phyloP scores from a whole-genome alignment of 2,113 vertebrate species.

The Psilopsiagon aymara region DNA sequence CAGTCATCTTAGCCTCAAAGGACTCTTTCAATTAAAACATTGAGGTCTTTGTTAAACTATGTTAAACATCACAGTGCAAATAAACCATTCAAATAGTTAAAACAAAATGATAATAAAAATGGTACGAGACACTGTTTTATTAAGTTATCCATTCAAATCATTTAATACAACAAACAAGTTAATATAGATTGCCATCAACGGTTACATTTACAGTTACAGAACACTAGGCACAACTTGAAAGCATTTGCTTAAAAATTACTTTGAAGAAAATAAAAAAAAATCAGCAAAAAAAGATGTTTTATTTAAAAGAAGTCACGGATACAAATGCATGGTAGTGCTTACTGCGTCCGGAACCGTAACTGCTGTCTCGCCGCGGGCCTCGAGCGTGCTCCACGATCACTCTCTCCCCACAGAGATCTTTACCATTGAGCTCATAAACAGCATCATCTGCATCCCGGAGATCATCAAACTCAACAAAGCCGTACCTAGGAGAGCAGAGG shows the following conservation, averaged over 20 bases:
- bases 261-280: background rate
- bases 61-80: slow-evolving; percentile 88
- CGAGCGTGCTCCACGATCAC: slow-evolving; percentile 85
- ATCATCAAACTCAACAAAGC: slow-evolving; percentile 97
- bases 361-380: slow-evolving; percentile 88
- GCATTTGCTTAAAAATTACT: background rate
- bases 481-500: slow-evolving; percentile 80
- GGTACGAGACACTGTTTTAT: slow-evolving; percentile 69
- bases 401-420: slow-evolving; percentile 94
- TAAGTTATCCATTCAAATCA: slow-evolving; percentile 60
- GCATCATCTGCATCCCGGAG: slow-evolving; percentile 95
- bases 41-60: slow-evolving; percentile 97
- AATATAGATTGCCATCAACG: slow-evolving; percentile 50
- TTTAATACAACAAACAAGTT: slow-evolving; percentile 71
- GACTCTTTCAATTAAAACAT: slow-evolving; percentile 98
- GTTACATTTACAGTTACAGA: slow-evolving; percentile 70
- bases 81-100: slow-evolving; percentile 74
- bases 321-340: slow-evolving; percentile 80
- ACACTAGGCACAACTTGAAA: slow-evolving; percentile 44
- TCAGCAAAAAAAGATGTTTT: background rate
- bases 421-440: slow-evolving; percentile 96
- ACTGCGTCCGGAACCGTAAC: slow-evolving; percentile 90
- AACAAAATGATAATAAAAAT: slow-evolving; percentile 69
- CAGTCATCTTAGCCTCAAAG: slow-evolving; percentile 93
- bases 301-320: slow-evolving; percentile 42